Evolutionary conservation across 2,888 invertebrate species (phyloP).

Genomic region (Nephrocerus scutellatus): DNA sequence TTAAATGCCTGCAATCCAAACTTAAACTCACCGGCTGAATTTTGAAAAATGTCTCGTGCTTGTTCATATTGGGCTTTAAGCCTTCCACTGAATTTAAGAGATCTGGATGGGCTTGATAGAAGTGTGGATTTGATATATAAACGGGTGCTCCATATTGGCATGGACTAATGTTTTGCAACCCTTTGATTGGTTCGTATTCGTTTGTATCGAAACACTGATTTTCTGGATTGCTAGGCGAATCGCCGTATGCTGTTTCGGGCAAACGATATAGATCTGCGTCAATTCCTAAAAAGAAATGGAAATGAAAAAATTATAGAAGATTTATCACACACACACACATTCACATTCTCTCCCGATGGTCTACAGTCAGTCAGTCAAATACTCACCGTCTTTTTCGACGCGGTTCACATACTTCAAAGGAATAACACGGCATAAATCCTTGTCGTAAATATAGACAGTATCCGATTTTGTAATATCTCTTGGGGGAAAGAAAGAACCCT

Average conservation of each 20-base stretch:
- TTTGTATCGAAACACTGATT: conserved; percentile 67
- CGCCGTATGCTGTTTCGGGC: conserved; percentile 61
- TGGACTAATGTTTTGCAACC: conserved; percentile 78
- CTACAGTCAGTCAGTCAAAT: not conserved
- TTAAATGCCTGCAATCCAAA: not conserved
- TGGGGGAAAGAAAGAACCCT: conserved; percentile 81
- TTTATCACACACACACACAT: not conserved
- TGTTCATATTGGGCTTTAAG: conserved; percentile 58
- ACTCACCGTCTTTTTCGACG: conserved; percentile 62
- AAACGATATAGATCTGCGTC: conserved; percentile 67
- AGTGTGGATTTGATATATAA: conserved; percentile 83
- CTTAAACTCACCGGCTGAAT: conserved; percentile 74
- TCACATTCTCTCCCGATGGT: not conserved
- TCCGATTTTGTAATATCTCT: conserved; percentile 63
- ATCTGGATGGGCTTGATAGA: conserved; percentile 69
- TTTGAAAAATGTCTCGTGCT: conserved; percentile 73
- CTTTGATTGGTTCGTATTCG: conserved; percentile 61
- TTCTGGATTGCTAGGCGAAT: conserved; percentile 58
- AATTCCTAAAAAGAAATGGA: conserved; percentile 53
- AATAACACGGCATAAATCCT: conserved; percentile 75
- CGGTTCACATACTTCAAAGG: conserved; percentile 65
- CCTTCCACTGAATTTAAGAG: conserved; percentile 65
- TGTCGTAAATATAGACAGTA: conserved; percentile 71
- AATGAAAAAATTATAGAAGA: conserved; percentile 1
- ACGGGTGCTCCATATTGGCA: conserved; percentile 87